Evolutionary conservation across 1,140 invertebrate species (phyloP).

Genomic region (Phymorhynchus buccinoides): DNA sequence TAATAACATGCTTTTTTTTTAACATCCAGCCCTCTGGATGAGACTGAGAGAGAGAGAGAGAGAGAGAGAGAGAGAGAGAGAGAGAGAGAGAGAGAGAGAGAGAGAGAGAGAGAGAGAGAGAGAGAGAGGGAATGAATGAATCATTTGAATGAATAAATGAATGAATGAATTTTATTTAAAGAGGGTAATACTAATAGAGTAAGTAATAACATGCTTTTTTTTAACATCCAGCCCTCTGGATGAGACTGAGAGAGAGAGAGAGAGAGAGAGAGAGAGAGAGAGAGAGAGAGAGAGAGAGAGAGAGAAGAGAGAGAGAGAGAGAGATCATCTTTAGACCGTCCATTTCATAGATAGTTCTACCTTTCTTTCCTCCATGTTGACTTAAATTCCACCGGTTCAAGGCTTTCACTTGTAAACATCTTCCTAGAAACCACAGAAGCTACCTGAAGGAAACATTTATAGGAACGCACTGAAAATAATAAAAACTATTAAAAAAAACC

Average conservation of each 20-base stretch:
- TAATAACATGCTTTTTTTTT: too few species aligned
- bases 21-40: too few species aligned
- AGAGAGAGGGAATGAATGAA: too few species aligned
- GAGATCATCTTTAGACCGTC: neutral
- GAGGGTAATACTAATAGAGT: too few species aligned
- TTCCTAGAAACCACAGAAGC: conserved; percentile 17
- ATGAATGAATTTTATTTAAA: too few species aligned
- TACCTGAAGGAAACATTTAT: conserved; percentile 12
- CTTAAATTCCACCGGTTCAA: conserved; percentile 61
- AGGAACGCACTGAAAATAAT: neutral
- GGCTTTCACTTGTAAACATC: conserved; percentile 63
- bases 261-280: neutral
- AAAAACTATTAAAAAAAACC: neutral
- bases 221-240: too few species aligned
- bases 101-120: too few species aligned
- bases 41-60: too few species aligned
- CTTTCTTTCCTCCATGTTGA: conserved; percentile 69
- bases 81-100: too few species aligned
- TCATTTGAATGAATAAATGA: too few species aligned
- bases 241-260: neutral
- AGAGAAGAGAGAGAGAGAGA: neutral
- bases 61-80: too few species aligned
- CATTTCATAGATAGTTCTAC: conserved; percentile 45
- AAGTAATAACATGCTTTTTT: too few species aligned
- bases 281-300: conserved; percentile 7